These are phyloP conservation scores for Coreoperca whiteheadi DNA, from an alignment of 2,113 vertebrate species.

Conservation along the genomic window DNA sequence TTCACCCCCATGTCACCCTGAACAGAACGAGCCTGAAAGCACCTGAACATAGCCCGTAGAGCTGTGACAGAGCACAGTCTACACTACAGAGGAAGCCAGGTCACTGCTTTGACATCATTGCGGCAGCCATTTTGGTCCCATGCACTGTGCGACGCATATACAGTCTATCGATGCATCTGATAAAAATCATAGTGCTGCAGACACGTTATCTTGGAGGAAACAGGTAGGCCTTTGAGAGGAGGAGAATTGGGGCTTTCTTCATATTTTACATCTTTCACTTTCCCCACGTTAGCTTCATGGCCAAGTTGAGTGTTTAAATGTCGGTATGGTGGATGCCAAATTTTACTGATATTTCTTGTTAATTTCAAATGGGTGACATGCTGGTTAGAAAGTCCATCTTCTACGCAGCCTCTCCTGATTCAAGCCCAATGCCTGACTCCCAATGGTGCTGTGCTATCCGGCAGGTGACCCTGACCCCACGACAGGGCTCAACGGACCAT, in stretches of 20 bases:
- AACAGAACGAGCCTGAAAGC: constrained; percentile 36
- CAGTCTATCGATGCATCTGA: too few species aligned
- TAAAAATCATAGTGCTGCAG: not conserved
- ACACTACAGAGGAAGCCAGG: constrained; percentile 32
- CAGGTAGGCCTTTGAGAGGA: not conserved
- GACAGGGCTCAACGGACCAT: not conserved
- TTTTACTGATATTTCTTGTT: not conserved
- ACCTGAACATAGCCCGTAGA: constrained; percentile 30
- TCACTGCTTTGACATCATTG: constrained; percentile 20
- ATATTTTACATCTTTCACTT: not conserved
- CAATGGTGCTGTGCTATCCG: not conserved
- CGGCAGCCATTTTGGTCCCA: constrained; percentile 70
- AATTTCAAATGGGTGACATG: not conserved
- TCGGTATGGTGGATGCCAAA: not conserved
- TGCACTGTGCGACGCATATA: not conserved
- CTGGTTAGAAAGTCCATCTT: not conserved
- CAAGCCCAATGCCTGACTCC: not conserved
- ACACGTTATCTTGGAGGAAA: not conserved
- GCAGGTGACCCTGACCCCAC: constrained; percentile 10
- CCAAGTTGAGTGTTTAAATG: not conserved
- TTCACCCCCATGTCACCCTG: constrained; percentile 5
- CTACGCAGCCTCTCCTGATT: not conserved
- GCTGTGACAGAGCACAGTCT: not conserved
- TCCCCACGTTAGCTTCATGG: not conserved
- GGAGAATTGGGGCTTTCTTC: not conserved